phyloP scores from a whole-genome alignment of 2,888 invertebrate genomes.

The Pheosia gnoma region DNA sequence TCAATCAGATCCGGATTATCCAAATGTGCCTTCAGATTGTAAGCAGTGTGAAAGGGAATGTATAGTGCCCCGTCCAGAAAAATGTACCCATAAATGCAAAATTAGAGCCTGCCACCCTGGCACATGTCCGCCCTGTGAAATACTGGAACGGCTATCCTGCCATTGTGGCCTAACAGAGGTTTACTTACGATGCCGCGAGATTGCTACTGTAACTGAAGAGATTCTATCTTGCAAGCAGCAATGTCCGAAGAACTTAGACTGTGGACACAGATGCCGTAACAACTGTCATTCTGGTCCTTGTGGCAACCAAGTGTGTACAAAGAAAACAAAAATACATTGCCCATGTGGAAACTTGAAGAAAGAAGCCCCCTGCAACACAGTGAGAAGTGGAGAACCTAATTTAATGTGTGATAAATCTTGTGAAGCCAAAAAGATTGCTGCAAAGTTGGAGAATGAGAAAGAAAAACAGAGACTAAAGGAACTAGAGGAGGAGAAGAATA shows the following conservation, averaged over 20 bases:
- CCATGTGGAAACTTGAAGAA: constrained; percentile 90
- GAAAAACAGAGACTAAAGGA: constrained; percentile 83
- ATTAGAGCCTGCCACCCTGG: constrained; percentile 88
- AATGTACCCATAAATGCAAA: constrained; percentile 90
- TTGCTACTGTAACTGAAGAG: constrained; percentile 80
- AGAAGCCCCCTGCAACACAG: constrained; percentile 87
- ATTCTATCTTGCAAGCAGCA: constrained; percentile 90
- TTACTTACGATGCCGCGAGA: constrained; percentile 89
- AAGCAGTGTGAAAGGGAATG: constrained; percentile 83
- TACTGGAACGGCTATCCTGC: constrained; percentile 88
- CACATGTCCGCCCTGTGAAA: constrained; percentile 89
- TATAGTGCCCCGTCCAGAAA: constrained; percentile 85
- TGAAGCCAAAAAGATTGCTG: constrained; percentile 81
- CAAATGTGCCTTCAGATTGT: constrained; percentile 76
- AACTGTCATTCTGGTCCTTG: constrained; percentile 91
- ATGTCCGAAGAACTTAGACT: constrained; percentile 93
- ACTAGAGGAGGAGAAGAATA: constrained; percentile 87
- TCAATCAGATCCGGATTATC: constrained; percentile 52
- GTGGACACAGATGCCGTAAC: constrained; percentile 92
- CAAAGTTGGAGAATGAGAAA: constrained; percentile 79
- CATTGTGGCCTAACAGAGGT: constrained; percentile 92
- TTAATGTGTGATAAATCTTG: constrained; percentile 88
- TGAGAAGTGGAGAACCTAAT: constrained; percentile 68
- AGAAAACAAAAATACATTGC: constrained; percentile 91
- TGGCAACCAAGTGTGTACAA: constrained; percentile 87